A percentile compares a stretch with the other conserved stretches of the same genome.
Conservation (phyloP, 2,888 invertebrate species). For the Eupithecia pulchellata region DNA sequence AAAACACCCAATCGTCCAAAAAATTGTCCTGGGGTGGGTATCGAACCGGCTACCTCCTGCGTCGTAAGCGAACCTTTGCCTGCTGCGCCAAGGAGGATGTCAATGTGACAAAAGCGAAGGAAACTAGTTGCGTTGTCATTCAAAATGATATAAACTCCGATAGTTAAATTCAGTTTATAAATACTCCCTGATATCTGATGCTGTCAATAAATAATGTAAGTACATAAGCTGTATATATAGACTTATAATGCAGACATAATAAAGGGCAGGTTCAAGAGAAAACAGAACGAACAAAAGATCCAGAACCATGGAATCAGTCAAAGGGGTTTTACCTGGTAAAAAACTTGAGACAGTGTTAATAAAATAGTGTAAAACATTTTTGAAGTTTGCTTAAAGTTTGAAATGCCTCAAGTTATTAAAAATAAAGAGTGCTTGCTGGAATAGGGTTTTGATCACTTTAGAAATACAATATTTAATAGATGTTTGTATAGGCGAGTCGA, state of each 20-base stretch:
- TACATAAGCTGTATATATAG: background rate
- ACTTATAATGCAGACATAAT: background rate
- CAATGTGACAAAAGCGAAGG: background rate
- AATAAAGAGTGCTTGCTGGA: slow-evolving; percentile 18
- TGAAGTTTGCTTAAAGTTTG: background rate
- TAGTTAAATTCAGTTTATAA: background rate
- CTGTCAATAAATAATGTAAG: background rate
- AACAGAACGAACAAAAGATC: background rate
- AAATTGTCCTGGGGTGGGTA: background rate
- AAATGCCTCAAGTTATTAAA: slow-evolving; percentile 1
- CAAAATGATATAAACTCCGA: background rate
- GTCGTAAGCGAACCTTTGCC: background rate
- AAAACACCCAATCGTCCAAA: background rate
- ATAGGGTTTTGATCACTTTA: slow-evolving; percentile 38
- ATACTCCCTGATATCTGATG: background rate
- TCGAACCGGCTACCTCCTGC: background rate
- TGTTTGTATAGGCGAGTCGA: background rate
- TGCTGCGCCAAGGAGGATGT: background rate
- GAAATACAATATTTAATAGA: too few species aligned
- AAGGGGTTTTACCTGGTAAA: background rate
- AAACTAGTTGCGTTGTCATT: background rate
- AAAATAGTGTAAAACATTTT: background rate
- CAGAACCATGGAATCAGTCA: background rate
- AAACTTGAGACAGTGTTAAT: background rate
- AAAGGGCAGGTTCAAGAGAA: background rate